Evolutionary conservation across 2,888 invertebrate genomes (phyloP).

Genomic region (Torymus aiolomorphi): DNA sequence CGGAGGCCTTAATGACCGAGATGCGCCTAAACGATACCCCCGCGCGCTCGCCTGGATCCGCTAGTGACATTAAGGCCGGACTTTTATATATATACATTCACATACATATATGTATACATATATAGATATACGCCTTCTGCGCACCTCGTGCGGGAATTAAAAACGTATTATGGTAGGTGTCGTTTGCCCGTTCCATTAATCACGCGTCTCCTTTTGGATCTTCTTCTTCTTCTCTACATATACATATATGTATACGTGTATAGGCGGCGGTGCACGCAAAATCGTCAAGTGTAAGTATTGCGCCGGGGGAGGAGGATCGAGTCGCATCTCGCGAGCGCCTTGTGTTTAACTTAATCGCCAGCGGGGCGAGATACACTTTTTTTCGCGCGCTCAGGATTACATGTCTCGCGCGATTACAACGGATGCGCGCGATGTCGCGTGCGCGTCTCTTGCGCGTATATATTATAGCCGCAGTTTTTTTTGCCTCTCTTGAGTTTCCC

Average conservation of each 20-base stretch:
- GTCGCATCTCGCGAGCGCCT: constrained; percentile 1
- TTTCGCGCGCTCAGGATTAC: constrained; percentile 27
- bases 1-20: constrained; percentile 71
- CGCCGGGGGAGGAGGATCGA: not conserved
- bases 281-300: not conserved
- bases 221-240: too few species aligned
- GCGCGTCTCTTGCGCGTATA: not conserved
- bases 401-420: constrained; percentile 7
- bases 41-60: constrained; percentile 67
- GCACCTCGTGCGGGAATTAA: constrained; percentile 65
- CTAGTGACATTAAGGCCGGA: constrained; percentile 50
- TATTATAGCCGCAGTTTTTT: not conserved
- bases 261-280: too few species aligned
- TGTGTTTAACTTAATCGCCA: constrained; percentile 46
- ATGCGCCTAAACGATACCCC: constrained; percentile 72
- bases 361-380: not conserved
- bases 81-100: constrained; percentile 45
- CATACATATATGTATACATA: constrained; percentile 23
- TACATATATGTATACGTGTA: too few species aligned
- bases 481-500: too few species aligned
- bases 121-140: constrained; percentile 7
- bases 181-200: constrained; percentile 62
- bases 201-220: constrained; percentile 32
- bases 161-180: constrained; percentile 72
- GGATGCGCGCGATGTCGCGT: too few species aligned